phyloP scores from a whole-genome alignment of 2,888 invertebrate genomes.

The Eupeodes luniger region DNA sequence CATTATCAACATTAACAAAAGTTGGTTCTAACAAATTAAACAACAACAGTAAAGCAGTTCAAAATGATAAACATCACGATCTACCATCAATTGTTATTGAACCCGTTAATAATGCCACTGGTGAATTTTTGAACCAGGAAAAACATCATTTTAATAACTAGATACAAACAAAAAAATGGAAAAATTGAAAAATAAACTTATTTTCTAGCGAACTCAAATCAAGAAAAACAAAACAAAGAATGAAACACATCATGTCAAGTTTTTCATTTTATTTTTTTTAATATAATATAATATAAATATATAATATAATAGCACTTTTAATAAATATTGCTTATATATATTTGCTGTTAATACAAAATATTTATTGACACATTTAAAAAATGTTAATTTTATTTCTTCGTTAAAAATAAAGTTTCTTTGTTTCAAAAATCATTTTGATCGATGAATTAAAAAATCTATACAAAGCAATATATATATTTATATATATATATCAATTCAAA shows the following conservation, averaged over 20 bases:
- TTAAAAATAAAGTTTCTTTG: constrained; percentile 11
- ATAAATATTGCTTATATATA: constrained; percentile 42
- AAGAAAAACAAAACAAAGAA: background rate
- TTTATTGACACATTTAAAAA: constrained; percentile 57
- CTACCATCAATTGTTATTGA: constrained; percentile 57
- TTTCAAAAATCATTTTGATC: background rate
- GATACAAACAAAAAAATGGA: background rate
- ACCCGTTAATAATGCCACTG: constrained; percentile 43
- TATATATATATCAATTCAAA: constrained; percentile 5
- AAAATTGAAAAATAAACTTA: background rate
- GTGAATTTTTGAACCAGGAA: constrained; percentile 53
- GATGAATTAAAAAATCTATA: constrained; percentile 1
- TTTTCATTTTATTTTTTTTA: constrained; percentile 34
- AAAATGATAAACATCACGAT: constrained; percentile 29
- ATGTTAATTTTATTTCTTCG: constrained; percentile 53
- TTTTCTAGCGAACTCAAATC: background rate
- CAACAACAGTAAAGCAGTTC: constrained; percentile 22
- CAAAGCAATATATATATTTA: background rate
- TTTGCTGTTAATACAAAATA: constrained; percentile 53
- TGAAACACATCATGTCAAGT: constrained; percentile 6
- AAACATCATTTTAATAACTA: constrained; percentile 52
- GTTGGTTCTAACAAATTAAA: constrained; percentile 1
- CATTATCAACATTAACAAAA: background rate
- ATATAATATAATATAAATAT: constrained; percentile 1
- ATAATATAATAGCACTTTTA: background rate